These are phyloP conservation scores for Limnothrissa miodon DNA, from an alignment of 2,113 vertebrate species.

Conservation along the genomic window DNA sequence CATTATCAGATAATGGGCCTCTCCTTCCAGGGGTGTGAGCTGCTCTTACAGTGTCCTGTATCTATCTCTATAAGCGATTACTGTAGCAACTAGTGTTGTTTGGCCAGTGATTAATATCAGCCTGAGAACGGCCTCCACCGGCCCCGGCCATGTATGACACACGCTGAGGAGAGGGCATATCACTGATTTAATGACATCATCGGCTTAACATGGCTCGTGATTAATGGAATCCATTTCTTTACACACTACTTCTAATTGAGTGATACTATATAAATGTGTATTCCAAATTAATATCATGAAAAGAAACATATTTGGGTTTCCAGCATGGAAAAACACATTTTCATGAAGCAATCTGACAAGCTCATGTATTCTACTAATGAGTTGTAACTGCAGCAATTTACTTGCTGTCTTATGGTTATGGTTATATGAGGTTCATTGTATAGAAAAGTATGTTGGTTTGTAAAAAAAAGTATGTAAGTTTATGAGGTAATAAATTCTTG, in stretches of 20 bases:
- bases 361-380: slow-evolving; percentile 23
- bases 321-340: background rate
- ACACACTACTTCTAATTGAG: slow-evolving; percentile 44
- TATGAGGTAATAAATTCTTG: slow-evolving; percentile 42
- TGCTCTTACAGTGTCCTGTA: slow-evolving; percentile 19
- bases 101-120: background rate
- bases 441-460: background rate
- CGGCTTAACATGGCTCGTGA: slow-evolving; percentile 29
- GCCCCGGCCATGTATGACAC: background rate
- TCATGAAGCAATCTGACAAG: background rate
- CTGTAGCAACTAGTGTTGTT: background rate
- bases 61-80: slow-evolving; percentile 34
- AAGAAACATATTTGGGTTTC: background rate
- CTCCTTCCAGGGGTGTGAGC: background rate
- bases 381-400: background rate
- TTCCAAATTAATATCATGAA: slow-evolving; percentile 42
- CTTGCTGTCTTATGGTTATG: slow-evolving; percentile 33
- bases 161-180: slow-evolving; percentile 25
- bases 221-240: slow-evolving; percentile 47
- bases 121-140: background rate
- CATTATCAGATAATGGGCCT: slow-evolving; percentile 30
- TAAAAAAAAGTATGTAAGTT: background rate
- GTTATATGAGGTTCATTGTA: background rate
- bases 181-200: slow-evolving; percentile 39
- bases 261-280: slow-evolving; percentile 48